Conservation (phyloP, 2,113 vertebrate species). For the Carassius gibelio region DNA sequence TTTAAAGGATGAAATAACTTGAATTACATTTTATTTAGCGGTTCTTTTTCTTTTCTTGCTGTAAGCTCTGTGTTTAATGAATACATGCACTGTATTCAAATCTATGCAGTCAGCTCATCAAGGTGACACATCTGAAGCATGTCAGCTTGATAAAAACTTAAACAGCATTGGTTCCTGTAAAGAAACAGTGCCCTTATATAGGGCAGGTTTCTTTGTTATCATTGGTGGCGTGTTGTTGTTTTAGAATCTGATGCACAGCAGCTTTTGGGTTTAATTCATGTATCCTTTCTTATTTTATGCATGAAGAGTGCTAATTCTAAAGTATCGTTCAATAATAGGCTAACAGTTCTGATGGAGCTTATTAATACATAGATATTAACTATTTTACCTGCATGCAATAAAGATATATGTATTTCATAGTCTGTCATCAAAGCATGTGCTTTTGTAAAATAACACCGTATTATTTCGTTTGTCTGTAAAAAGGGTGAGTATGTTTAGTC, state of each 20-base stretch:
- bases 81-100: constrained; percentile 30
- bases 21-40: constrained; percentile 8
- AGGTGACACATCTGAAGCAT: constrained; percentile 5
- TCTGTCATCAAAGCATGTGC: constrained; percentile 54
- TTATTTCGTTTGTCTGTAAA: background rate
- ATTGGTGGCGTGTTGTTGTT: constrained; percentile 38
- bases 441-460: constrained; percentile 43
- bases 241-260: constrained; percentile 48
- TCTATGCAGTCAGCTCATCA: constrained; percentile 22
- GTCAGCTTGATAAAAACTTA: constrained; percentile 21
- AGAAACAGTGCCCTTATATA: constrained; percentile 39
- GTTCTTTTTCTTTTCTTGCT: background rate
- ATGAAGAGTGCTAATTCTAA: constrained; percentile 20
- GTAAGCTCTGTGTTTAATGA: background rate
- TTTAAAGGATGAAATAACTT: constrained; percentile 23
- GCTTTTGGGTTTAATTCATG: constrained; percentile 7
- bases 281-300: constrained; percentile 37
- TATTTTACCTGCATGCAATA: constrained; percentile 54
- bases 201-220: constrained; percentile 55
- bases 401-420: constrained; percentile 19
- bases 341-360: background rate
- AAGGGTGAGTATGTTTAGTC: constrained; percentile 22
- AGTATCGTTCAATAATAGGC: background rate
- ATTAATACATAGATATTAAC: constrained; percentile 24
- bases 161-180: constrained; percentile 43